These are phyloP conservation scores for Lateolabrax maculatus DNA, from an alignment of 2,797 vertebrate species.

Conservation along the genomic window DNA sequence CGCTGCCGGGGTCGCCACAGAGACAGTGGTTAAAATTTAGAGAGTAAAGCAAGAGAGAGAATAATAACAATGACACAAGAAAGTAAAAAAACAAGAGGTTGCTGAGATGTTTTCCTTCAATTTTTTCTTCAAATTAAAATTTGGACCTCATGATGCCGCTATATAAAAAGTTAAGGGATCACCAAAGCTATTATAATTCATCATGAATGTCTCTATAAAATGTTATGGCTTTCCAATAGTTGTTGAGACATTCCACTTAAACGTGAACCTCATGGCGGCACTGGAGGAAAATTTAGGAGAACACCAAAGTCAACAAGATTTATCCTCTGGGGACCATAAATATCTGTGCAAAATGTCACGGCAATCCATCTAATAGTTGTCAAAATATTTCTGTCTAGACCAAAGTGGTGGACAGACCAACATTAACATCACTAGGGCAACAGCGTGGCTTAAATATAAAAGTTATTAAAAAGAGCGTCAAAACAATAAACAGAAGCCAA, in stretches of 20 bases:
- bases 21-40: not conserved
- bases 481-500: not conserved
- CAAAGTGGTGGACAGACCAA: not conserved
- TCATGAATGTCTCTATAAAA: not conserved
- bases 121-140: not conserved
- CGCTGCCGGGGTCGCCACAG: constrained; percentile 78
- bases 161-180: not conserved
- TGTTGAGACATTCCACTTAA: not conserved
- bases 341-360: not conserved
- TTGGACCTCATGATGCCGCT: not conserved
- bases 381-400: not conserved
- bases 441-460: not conserved
- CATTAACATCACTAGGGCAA: not conserved
- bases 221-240: not conserved
- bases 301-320: not conserved
- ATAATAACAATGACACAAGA: not conserved
- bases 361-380: not conserved
- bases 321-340: not conserved
- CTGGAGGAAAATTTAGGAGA: not conserved
- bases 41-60: not conserved
- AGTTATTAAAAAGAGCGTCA: not conserved
- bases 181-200: not conserved
- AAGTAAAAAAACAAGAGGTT: not conserved
- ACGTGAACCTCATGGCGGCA: not conserved
- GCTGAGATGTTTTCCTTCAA: not conserved